Evolutionary conservation across 2,113 vertebrate species (phyloP).

Genomic region (Hypocryptadius cinnamomeus): DNA sequence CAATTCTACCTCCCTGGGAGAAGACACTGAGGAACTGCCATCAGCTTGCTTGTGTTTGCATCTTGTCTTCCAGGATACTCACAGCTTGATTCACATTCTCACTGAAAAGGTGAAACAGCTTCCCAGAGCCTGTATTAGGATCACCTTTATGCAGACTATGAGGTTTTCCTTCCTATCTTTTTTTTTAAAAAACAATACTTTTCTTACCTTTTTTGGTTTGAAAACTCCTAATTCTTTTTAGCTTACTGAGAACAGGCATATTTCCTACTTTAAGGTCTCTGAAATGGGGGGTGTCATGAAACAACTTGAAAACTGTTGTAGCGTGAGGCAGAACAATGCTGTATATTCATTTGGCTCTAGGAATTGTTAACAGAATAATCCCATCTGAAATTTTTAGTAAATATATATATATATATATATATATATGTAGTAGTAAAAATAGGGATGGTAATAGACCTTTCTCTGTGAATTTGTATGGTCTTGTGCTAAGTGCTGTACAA

Average conservation of each 20-base stretch:
- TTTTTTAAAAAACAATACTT: not conserved
- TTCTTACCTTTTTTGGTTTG: not conserved
- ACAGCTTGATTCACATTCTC: not conserved
- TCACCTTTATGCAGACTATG: not conserved
- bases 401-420: not conserved
- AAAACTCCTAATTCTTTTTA: not conserved
- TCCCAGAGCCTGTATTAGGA: not conserved
- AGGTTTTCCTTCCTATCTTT: not conserved
- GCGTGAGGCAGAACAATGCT: not conserved
- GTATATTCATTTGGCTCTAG: not conserved
- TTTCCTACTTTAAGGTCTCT: not conserved
- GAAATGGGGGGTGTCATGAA: fast-evolving
- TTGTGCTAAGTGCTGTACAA: not conserved
- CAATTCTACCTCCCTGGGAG: not conserved
- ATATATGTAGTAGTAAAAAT: not conserved
- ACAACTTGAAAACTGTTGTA: not conserved
- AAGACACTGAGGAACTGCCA: not conserved
- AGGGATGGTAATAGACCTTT: not conserved
- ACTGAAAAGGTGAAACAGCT: not conserved
- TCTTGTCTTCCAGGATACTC: not conserved
- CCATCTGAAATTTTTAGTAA: not conserved
- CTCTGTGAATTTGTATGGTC: not conserved
- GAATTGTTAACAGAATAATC: not conserved
- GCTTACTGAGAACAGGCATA: not conserved
- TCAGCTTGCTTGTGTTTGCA: not conserved